These are phyloP conservation scores for Alca torda DNA, from an alignment of 2,797 vertebrate genomes.

Conservation along the genomic window DNA sequence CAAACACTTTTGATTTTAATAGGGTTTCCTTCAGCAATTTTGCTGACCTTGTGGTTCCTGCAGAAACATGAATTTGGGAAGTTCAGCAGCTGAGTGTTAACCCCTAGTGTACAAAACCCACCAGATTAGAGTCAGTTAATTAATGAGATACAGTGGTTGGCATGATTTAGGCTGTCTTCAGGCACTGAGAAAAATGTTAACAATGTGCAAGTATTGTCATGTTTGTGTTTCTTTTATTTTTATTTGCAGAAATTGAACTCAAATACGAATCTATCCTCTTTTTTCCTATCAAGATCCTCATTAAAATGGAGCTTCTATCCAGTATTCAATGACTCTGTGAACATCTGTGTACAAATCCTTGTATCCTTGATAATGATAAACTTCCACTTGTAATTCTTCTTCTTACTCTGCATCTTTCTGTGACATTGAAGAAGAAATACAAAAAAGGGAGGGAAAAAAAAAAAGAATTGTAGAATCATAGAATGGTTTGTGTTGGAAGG, in stretches of 20 bases:
- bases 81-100: constrained; percentile 28
- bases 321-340: not conserved
- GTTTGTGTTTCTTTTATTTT: not conserved
- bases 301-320: not conserved
- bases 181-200: constrained; percentile 27
- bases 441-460: rapidly evolving
- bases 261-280: not conserved
- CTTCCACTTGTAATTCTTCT: not conserved
- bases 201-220: not conserved
- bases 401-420: not conserved
- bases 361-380: not conserved
- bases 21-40: constrained; percentile 16
- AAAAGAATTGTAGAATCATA: not conserved
- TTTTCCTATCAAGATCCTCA: not conserved
- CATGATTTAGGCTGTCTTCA: constrained; percentile 28
- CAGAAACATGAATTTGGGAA: not conserved
- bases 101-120: not conserved
- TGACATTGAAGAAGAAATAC: not conserved
- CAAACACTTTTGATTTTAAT: constrained; percentile 10
- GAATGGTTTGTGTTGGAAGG: too few relatives aligned
- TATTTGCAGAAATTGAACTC: constrained; percentile 35
- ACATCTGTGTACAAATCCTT: not conserved
- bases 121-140: constrained; percentile 46
- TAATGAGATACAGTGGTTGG: constrained; percentile 36
- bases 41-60: constrained; percentile 1